Conservation (phyloP, 2,113 vertebrate species). For the Petromus typicus region DNA sequence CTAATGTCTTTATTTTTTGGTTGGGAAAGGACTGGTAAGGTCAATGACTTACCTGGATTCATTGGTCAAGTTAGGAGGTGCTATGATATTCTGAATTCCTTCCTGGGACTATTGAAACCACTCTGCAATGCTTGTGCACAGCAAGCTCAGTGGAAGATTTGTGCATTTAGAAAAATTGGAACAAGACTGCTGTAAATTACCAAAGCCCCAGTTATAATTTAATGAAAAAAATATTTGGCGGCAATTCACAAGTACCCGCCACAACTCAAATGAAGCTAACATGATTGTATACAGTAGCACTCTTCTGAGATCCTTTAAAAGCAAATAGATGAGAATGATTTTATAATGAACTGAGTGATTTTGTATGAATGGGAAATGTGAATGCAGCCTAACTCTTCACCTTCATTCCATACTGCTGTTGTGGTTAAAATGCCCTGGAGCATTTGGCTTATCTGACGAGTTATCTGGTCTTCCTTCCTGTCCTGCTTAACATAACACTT, state of each 20-base stretch:
- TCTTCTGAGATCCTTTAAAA: conserved; percentile 27
- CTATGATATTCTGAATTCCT: neutral
- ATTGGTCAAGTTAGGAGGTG: neutral
- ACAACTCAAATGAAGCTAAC: neutral
- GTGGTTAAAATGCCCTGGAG: neutral
- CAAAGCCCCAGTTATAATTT: conserved; percentile 42
- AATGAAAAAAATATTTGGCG: conserved; percentile 47
- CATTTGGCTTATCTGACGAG: neutral
- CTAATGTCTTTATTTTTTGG: neutral
- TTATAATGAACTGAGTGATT: neutral
- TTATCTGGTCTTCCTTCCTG: neutral
- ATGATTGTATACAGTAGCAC: neutral
- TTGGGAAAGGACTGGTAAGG: neutral
- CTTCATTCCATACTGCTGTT: neutral
- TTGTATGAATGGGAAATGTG: neutral
- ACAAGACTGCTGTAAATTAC: conserved; percentile 16
- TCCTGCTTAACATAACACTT: neutral
- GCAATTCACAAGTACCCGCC: conserved; percentile 30
- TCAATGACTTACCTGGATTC: neutral
- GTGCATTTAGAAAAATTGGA: conserved; percentile 56
- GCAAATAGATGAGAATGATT: neutral
- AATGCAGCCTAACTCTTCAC: neutral
- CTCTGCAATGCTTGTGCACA: neutral
- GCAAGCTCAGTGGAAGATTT: neutral
- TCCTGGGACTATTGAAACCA: neutral